phyloP scores from a whole-genome alignment of 2,113 vertebrate genomes.

The Nycticorax nycticorax region DNA sequence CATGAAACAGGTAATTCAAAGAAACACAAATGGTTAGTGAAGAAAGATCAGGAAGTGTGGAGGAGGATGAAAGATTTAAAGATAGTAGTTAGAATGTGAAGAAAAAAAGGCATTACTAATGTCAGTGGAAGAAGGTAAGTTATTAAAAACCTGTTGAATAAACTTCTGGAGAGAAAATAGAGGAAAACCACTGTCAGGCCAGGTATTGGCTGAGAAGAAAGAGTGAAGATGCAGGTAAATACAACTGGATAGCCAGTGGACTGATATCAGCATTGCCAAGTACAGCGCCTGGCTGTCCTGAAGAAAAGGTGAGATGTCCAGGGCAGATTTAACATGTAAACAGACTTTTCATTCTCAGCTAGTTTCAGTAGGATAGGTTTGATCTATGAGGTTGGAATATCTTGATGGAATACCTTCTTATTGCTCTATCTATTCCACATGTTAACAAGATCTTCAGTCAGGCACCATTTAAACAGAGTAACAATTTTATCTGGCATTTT shows the following conservation, averaged over 20 bases:
- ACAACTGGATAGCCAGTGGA: neutral
- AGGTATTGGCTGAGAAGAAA: neutral
- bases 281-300: neutral
- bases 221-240: neutral
- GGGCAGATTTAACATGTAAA: neutral
- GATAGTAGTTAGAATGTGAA: neutral
- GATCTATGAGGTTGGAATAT: neutral
- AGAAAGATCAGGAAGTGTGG: neutral
- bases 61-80: neutral
- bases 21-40: neutral
- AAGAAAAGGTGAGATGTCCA: neutral
- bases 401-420: neutral
- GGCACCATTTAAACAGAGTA: neutral
- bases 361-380: neutral
- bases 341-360: neutral
- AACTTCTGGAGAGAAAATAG: neutral
- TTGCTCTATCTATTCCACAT: neutral
- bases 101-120: neutral
- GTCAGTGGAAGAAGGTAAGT: neutral
- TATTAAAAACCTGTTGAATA: neutral
- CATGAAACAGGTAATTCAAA: neutral
- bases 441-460: neutral
- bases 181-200: neutral
- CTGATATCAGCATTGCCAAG: neutral
- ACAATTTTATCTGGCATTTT: neutral